Base-by-base conservation (phyloP, 2,888 invertebrate genomes). In the Lobophora halterata region DNA sequence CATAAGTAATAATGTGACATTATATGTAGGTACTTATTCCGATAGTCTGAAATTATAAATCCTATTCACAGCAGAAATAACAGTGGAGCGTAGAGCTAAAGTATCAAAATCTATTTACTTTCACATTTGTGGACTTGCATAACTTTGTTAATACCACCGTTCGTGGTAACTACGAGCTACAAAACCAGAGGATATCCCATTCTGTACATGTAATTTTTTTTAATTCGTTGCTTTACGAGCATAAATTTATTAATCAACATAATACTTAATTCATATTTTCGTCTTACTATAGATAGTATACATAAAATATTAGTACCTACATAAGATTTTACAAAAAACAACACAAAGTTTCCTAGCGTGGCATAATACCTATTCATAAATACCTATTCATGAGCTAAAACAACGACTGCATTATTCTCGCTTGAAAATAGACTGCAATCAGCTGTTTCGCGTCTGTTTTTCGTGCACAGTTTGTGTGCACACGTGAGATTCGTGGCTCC, bases 401-500 rank as follows among this genome's bases (percentile, higher is more conserved):
- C 9, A 40, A 38, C 30, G 29, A 29, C 23, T 46, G 49, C 46
- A 50, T 50, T 52, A 44, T 33, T 17, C 19, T 34, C 26, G 33
- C 29, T 27, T 41, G 20, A 36, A 46, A 50, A 52, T 49, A 50
- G 46, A 52, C 43, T 52, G 52, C 46, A 51, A 55, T 55, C 65
- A 58, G 64, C 61, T 65, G 65, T 61, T 61, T 49, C 49, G 44
- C 58, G 45, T 42, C 33, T 42, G 46, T 54, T 47, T 39, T 42
- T 40, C 49, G 40, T 55, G 55, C 53, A 51, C 35, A 28, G 50
- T 42, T 26, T 49, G 42, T 43, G 41, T 52, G 50, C 64, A 70
- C 70, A 68, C 69, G 65, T 65, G 72, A 72, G 65, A 52, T 72
- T 71, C 61, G 61, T 61, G 62, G 70, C 64, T 70, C 71, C 62